Conservation (phyloP, 2,888 invertebrate species). For the Nysson spinosus region DNA sequence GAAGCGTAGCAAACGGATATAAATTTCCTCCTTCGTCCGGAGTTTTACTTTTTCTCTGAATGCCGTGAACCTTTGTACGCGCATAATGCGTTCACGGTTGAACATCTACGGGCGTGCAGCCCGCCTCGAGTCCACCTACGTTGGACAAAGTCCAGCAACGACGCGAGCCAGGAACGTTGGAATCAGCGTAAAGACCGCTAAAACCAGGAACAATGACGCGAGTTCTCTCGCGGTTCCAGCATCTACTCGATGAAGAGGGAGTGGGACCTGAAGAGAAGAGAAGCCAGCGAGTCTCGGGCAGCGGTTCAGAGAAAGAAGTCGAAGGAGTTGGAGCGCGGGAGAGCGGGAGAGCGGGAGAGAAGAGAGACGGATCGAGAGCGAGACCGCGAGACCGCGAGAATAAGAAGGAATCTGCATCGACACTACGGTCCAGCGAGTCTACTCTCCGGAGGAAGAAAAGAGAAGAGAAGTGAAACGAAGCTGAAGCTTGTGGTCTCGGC, state of each 20-base stretch:
- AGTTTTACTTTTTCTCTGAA: too few species aligned
- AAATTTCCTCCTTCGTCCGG: conserved; percentile 5
- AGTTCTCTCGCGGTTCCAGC: conserved; percentile 8
- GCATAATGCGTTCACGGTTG: conserved; percentile 43
- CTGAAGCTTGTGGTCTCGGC: conserved; percentile 47
- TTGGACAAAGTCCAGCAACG: conserved; percentile 49
- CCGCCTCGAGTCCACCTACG: conserved; percentile 61
- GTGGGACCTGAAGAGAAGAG: conserved; percentile 16
- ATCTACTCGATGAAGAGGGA: conserved; percentile 20
- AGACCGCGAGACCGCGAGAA: conserved; percentile 44
- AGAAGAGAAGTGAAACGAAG: conserved; percentile 45
- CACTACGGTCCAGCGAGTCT: conserved; percentile 33
- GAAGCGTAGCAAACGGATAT: background rate
- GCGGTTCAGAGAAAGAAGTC: background rate
- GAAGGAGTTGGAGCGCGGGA: conserved; percentile 13
- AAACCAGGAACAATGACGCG: conserved; percentile 35
- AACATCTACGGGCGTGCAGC: conserved; percentile 27
- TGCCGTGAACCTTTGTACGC: conserved; percentile 49
- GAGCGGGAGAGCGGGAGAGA: conserved; percentile 24
- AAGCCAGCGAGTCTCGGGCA: background rate
- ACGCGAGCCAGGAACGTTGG: conserved; percentile 27
- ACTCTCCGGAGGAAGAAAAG: conserved; percentile 46
- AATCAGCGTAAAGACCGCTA: conserved; percentile 28
- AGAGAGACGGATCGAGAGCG: conserved; percentile 34
- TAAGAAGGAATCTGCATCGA: conserved; percentile 28